phyloP scores from a whole-genome alignment of 2,113 vertebrate species.

The Tinamus guttatus region DNA sequence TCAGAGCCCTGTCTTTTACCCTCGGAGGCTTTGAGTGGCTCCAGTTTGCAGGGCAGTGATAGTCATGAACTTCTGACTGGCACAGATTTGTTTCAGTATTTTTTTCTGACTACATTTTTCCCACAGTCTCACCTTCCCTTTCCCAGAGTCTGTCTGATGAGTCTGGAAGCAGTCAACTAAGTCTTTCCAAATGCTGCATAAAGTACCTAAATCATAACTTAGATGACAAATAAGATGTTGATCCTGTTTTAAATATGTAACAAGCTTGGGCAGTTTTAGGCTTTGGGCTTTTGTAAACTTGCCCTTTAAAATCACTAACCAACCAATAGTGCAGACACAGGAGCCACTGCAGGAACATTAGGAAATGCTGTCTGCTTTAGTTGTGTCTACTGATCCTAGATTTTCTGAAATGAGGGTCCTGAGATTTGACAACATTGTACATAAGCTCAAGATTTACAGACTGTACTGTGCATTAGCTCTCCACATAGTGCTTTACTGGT shows the following conservation, averaged over 20 bases:
- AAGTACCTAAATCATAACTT: constrained; percentile 20
- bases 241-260: constrained; percentile 4
- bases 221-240: not conserved
- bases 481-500: not conserved
- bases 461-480: not conserved
- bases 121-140: constrained; percentile 56
- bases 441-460: not conserved
- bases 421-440: not conserved
- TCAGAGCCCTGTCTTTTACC: not conserved
- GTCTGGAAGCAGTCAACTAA: constrained; percentile 13
- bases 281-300: constrained; percentile 20
- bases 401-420: not conserved
- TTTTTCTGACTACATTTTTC: constrained; percentile 28
- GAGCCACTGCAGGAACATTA: not conserved
- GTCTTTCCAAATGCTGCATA: constrained; percentile 14
- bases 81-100: not conserved
- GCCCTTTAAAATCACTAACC: not conserved
- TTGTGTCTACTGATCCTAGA: not conserved
- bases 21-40: not conserved
- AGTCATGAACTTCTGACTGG: not conserved
- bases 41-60: not conserved
- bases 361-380: not conserved
- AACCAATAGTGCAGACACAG: not conserved
- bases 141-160: constrained; percentile 28
- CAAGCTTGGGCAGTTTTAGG: not conserved